These are phyloP conservation scores for Esox lucius DNA, from an alignment of 2,797 vertebrate genomes.

Conservation along the genomic window DNA sequence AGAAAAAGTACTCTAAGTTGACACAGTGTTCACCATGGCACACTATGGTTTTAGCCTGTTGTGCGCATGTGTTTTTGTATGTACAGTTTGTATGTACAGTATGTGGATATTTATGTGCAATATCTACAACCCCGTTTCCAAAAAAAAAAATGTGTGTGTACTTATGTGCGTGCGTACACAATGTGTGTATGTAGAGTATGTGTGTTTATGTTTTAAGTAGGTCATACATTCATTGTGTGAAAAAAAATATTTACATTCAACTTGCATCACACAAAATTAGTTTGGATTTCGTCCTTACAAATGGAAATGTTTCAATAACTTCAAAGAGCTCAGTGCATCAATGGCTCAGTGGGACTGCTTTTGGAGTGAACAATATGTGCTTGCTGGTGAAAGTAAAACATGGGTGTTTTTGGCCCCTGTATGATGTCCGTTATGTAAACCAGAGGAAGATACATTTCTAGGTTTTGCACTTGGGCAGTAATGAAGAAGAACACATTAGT, in stretches of 20 bases:
- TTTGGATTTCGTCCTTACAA: conserved; percentile 35
- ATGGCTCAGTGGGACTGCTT: conserved; percentile 7
- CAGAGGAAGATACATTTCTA: conserved; percentile 10
- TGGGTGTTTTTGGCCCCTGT: neutral
- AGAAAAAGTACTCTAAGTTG: neutral
- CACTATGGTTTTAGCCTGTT: neutral
- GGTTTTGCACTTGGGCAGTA: neutral
- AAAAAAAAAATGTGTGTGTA: neutral
- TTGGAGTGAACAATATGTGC: neutral
- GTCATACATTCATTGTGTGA: conserved; percentile 71
- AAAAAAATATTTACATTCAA: conserved; percentile 70
- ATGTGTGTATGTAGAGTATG: conserved; percentile 4
- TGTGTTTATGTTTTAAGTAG: conserved; percentile 56
- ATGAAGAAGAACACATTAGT: conserved; percentile 8
- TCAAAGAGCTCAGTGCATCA: conserved; percentile 20
- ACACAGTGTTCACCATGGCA: neutral
- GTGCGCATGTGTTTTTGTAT: neutral
- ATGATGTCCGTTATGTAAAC: conserved; percentile 10
- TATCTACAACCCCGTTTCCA: conserved; percentile 13
- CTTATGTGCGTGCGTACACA: too few species aligned
- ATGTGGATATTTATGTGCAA: neutral
- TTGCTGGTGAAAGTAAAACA: neutral
- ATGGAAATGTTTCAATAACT: conserved; percentile 53
- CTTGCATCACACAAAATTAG: conserved; percentile 60
- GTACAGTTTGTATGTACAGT: neutral